Evolutionary conservation across 2,113 vertebrate genomes (phyloP).

Genomic region (Columba janthina): DNA sequence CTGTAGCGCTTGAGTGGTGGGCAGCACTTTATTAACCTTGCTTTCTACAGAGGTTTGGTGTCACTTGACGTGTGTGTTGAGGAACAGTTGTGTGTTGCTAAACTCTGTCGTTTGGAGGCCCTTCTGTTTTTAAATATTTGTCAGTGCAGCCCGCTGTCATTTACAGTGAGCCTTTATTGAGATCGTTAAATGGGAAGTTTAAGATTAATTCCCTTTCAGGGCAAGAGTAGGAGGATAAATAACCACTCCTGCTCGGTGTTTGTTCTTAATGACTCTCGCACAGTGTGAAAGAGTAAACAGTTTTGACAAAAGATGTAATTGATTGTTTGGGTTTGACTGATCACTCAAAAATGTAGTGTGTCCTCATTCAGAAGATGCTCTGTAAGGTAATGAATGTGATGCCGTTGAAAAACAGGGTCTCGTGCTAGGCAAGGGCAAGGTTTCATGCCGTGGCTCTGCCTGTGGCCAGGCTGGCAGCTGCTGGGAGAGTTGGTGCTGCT

Average conservation of each 20-base stretch:
- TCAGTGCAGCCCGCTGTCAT: slow-evolving; percentile 46
- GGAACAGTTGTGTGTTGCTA: slow-evolving; percentile 21
- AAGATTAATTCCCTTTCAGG: slow-evolving; percentile 78
- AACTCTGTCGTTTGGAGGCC: slow-evolving; percentile 21
- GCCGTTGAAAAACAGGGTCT: not conserved
- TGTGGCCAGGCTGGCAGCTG: not conserved
- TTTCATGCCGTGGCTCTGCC: not conserved
- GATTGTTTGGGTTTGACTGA: slow-evolving; percentile 75
- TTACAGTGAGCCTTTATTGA: slow-evolving; percentile 65
- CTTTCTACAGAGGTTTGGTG: not conserved
- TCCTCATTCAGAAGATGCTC: slow-evolving; percentile 60
- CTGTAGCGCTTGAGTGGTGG: not conserved
- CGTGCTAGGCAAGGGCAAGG: fast-evolving
- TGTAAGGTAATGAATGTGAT: slow-evolving; percentile 55
- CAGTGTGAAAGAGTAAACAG: slow-evolving; percentile 82
- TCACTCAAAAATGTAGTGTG: slow-evolving; percentile 69
- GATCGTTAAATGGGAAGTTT: slow-evolving; percentile 75
- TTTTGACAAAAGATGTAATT: slow-evolving; percentile 78
- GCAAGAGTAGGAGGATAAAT: slow-evolving; percentile 77
- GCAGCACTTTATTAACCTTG: slow-evolving; percentile 18
- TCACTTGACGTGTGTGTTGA: not conserved
- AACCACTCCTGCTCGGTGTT: slow-evolving; percentile 64
- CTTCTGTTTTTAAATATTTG: slow-evolving; percentile 68
- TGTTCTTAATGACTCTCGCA: slow-evolving; percentile 73
- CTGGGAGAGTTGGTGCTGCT: not conserved